phyloP scores from a whole-genome alignment of 2,888 invertebrate species.

The Busseola fusca region DNA sequence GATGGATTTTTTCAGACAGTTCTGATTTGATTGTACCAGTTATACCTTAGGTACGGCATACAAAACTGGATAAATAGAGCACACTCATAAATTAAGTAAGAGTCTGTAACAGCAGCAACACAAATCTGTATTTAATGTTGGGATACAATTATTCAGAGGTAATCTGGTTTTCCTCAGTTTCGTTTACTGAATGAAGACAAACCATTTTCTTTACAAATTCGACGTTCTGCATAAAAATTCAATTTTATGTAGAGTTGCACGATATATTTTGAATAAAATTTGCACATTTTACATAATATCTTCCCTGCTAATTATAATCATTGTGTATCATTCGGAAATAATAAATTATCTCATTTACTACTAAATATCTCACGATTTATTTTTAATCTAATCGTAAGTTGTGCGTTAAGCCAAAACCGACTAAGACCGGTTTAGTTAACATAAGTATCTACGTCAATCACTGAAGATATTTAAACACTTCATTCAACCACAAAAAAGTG shows the following conservation, averaged over 20 bases:
- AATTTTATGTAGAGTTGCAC: slow-evolving; percentile 4
- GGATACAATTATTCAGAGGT: slow-evolving; percentile 5
- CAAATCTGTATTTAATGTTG: slow-evolving; percentile 5
- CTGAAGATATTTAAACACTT: slow-evolving; percentile 3
- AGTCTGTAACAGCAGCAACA: background rate
- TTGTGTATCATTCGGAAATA: background rate
- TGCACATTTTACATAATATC: background rate
- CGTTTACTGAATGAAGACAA: slow-evolving; percentile 25
- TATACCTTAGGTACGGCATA: no score
- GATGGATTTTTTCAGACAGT: background rate
- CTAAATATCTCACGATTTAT: slow-evolving; percentile 1
- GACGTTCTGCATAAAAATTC: background rate
- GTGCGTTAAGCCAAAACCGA: slow-evolving; percentile 3
- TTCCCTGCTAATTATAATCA: background rate
- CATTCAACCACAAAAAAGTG: background rate
- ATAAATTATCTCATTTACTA: background rate
- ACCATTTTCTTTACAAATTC: slow-evolving; percentile 19
- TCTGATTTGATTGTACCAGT: no score
- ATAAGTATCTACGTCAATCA: slow-evolving; percentile 20
- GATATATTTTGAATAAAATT: background rate
- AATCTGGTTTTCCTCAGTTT: slow-evolving; percentile 13
- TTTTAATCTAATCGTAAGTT: slow-evolving; percentile 17
- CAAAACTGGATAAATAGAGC: background rate
- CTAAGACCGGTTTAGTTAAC: slow-evolving; percentile 16
- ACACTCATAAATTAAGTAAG: slow-evolving; percentile 19